These are phyloP conservation scores for Mus musculus DNA, from an alignment of 2,113 vertebrate species.

Conservation along the genomic window DNA sequence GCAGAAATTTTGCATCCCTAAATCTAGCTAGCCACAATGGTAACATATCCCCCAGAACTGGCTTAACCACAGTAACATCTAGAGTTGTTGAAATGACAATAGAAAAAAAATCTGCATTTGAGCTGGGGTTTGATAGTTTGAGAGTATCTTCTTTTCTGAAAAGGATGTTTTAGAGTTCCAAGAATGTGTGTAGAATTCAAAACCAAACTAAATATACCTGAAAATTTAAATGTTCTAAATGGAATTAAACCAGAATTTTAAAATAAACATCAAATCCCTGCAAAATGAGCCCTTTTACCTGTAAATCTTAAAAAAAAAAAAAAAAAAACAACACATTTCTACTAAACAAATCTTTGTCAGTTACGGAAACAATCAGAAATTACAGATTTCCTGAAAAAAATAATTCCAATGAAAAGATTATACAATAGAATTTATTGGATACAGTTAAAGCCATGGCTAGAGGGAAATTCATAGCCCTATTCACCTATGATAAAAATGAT, in stretches of 20 bases:
- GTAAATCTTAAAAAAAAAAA: not conserved
- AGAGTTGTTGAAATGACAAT: constrained; percentile 44
- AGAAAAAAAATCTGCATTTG: constrained; percentile 22
- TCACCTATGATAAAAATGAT: not conserved
- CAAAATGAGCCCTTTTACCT: not conserved
- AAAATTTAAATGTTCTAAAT: not conserved
- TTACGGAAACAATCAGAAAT: not conserved
- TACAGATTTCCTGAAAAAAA: not conserved
- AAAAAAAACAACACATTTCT: not conserved
- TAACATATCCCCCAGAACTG: not conserved
- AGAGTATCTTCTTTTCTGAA: constrained; percentile 6
- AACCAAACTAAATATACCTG: not conserved
- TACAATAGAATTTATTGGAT: not conserved
- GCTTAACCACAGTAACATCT: not conserved
- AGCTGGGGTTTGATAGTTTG: not conserved
- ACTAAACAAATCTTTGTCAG: not conserved
- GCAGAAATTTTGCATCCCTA: not conserved
- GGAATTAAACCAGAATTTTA: constrained; percentile 37
- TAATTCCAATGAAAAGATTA: not conserved
- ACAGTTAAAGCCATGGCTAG: not conserved
- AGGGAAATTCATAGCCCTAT: not conserved
- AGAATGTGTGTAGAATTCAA: not conserved
- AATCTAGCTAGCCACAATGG: not conserved
- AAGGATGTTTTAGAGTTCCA: constrained; percentile 37
- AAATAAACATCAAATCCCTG: constrained; percentile 27